Evolutionary conservation across 1,140 invertebrate species (phyloP), one percentile per base, ranked within the genome.

Genomic region (Neodiprion lecontei): DNA sequence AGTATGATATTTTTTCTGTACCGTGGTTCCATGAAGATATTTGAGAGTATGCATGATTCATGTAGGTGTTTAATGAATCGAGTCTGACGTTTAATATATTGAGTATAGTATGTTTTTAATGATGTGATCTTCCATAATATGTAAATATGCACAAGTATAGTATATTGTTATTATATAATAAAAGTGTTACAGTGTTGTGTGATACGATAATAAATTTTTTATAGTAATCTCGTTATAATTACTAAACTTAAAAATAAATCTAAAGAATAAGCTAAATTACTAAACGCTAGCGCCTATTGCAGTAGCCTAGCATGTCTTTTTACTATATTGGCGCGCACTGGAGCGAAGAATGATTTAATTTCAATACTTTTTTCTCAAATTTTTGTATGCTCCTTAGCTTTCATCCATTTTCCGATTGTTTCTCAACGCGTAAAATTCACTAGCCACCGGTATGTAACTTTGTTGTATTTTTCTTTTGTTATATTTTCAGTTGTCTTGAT

Each of bases 121-220:
- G 86, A 88, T 88, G 87, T 88, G 86, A 87, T 77, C 79, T 81
- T 61, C 11, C n/a, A 86, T 86, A 84, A 88, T 88, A 86, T 88
- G 84, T 87, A 78, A 86, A 85, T 88, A 87, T 88, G 85, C 84
- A 87, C 84, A 87, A 85, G 86, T 88, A 87, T 84, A 87, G n/a
- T 61, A 61, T 88, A 87, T 85, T 81, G 70, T 75, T 88, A 83
- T 88, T 86, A 87, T 87, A 88, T 88, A 87, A 86, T 87, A 81
- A 80, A 79, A 81, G 86, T 88, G 86, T 88, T 88, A 88, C 87
- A 88, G 87, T 88, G 87, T 88, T 40, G 84, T 76, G 74, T 66
- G 67, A 67, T 72, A 72, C 28, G 12, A n/a, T 69, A n/a, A 12
- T 68, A 50, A 11, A 7, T 17, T 70, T 49, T 49, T 49, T 70